A percentile compares a stretch with the other conserved stretches of the same genome.
phyloP scores from a whole-genome alignment of 2,113 vertebrate species.

The Hippocampus comes region DNA sequence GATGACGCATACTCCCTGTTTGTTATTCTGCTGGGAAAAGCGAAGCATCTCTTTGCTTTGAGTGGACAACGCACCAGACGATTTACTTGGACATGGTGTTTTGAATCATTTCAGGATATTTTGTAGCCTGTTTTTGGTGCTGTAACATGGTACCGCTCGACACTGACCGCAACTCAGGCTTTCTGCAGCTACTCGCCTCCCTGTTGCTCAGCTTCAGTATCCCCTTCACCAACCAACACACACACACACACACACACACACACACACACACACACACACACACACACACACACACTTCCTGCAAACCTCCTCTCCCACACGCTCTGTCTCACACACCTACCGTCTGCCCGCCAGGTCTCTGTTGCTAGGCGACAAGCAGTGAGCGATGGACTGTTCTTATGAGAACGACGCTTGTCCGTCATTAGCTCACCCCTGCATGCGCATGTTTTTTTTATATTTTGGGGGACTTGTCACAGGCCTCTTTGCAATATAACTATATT shows the following conservation, averaged over 20 bases:
- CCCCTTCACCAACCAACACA: constrained; percentile 13
- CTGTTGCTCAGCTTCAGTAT: constrained; percentile 36
- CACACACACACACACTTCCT: constrained; percentile 22
- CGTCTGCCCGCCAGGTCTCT: constrained; percentile 75
- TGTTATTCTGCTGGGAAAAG: not conserved
- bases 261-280: not conserved
- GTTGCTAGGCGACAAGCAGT: constrained; percentile 77
- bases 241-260: constrained; percentile 2
- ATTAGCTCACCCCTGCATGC: constrained; percentile 53
- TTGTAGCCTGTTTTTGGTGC: not conserved
- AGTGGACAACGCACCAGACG: not conserved
- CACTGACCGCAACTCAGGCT: constrained; percentile 15
- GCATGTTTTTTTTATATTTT: not conserved
- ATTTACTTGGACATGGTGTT: not conserved
- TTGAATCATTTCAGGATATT: not conserved
- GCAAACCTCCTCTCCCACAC: constrained; percentile 59
- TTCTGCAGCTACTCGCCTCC: constrained; percentile 22
- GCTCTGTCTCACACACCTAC: constrained; percentile 72
- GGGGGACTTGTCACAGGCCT: not conserved
- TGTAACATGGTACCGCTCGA: not conserved
- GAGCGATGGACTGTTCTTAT: constrained; percentile 72
- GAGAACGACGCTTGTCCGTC: constrained; percentile 72
- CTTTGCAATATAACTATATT: not conserved
- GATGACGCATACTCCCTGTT: not conserved
- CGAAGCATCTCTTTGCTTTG: not conserved